A percentile compares a stretch with the other conserved stretches of the same genome.
Evolutionary conservation across 1,140 invertebrate species (phyloP).

Genomic region (Pemphigus obesinymphae): DNA sequence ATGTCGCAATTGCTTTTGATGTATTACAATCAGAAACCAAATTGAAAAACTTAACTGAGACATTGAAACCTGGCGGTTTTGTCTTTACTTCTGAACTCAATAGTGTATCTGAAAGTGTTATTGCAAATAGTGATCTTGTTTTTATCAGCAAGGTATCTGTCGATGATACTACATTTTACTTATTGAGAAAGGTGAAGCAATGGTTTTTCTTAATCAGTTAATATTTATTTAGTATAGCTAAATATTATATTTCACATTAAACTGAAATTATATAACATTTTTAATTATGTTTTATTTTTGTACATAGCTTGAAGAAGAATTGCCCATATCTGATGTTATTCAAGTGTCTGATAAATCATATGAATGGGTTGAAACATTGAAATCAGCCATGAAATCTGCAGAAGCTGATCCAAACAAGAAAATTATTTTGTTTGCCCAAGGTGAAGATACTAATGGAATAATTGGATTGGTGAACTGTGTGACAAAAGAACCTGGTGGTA

Average conservation of each 20-base stretch:
- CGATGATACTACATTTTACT: constrained; percentile 57
- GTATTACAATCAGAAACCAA: constrained; percentile 50
- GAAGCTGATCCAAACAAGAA: constrained; percentile 56
- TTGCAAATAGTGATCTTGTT: constrained; percentile 54
- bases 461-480: constrained; percentile 87
- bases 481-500: constrained; percentile 74
- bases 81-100: constrained; percentile 63
- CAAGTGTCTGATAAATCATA: constrained; percentile 65
- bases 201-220: neutral
- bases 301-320: neutral
- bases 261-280: neutral
- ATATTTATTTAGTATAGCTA: neutral
- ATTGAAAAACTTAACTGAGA: constrained; percentile 58
- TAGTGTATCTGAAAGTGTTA: constrained; percentile 53
- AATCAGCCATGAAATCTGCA: constrained; percentile 61
- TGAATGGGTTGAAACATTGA: constrained; percentile 76
- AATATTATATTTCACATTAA: neutral
- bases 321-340: constrained; percentile 53
- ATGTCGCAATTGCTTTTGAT: constrained; percentile 62
- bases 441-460: constrained; percentile 67
- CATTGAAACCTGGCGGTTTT: constrained; percentile 68
- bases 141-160: constrained; percentile 57
- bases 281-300: neutral
- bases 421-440: constrained; percentile 67
- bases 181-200: constrained; percentile 55